phyloP scores from a whole-genome alignment of 2,113 vertebrate species.

The Mixornis gularis region DNA sequence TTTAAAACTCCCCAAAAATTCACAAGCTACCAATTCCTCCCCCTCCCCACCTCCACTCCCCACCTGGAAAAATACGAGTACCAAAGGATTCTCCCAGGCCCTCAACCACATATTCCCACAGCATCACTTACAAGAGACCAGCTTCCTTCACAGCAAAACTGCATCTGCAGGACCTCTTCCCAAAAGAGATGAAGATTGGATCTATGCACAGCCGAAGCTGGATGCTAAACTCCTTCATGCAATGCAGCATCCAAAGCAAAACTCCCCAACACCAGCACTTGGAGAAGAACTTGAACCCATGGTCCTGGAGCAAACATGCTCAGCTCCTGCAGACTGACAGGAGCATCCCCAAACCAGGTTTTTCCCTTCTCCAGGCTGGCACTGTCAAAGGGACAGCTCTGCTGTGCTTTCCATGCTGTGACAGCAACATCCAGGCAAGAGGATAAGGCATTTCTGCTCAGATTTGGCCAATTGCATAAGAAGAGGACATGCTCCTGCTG shows the following conservation, averaged over 20 bases:
- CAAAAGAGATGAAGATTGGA: neutral
- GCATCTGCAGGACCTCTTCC: neutral
- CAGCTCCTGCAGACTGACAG: neutral
- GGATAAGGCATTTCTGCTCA: neutral
- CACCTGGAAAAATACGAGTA: neutral
- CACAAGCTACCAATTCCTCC: neutral
- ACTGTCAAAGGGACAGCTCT: neutral
- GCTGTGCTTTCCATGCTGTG: neutral
- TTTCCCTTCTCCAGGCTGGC: neutral
- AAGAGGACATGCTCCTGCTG: neutral
- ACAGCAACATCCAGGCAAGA: neutral
- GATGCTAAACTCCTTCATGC: neutral
- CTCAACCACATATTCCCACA: neutral
- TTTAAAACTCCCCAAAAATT: accelerated
- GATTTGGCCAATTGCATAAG: neutral
- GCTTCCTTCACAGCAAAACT: neutral
- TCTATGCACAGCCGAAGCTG: neutral
- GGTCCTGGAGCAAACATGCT: neutral
- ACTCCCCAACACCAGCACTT: neutral
- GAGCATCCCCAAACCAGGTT: neutral
- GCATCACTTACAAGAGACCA: neutral
- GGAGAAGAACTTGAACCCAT: neutral
- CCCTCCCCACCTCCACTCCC: neutral
- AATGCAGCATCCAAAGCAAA: neutral
- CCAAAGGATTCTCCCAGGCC: neutral